Percentiles rank a stretch among this genome's conserved stretches.
These are phyloP conservation scores for Diabrotica balteata DNA, from an alignment of 2,888 invertebrate species.

Conservation along the genomic window DNA sequence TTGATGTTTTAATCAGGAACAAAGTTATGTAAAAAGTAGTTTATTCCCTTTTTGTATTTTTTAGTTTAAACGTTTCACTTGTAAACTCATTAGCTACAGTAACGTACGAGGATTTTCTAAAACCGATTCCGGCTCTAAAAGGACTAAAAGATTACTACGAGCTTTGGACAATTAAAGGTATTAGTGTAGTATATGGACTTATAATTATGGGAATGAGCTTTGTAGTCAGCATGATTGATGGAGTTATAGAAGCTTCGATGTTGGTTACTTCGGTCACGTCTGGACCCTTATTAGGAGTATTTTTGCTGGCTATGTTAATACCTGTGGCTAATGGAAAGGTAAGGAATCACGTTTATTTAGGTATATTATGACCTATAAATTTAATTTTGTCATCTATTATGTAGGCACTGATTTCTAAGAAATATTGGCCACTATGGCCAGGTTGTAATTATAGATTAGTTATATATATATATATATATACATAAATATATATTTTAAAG, in stretches of 20 bases:
- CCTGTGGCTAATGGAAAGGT: constrained; percentile 85
- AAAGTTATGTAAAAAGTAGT: no score
- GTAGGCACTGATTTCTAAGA: no score
- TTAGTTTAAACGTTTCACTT: constrained; percentile 82
- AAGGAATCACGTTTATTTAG: constrained; percentile 37
- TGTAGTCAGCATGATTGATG: constrained; percentile 77
- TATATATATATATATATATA: no score
- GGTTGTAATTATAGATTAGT: no score
- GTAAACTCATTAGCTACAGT: constrained; percentile 86
- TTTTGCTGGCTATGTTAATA: constrained; percentile 81
- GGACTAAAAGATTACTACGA: constrained; percentile 75
- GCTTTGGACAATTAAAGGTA: constrained; percentile 72
- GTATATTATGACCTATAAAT: no score
- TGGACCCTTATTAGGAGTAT: constrained; percentile 84
- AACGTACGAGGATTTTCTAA: constrained; percentile 87
- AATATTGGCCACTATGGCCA: no score
- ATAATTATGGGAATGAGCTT: constrained; percentile 80
- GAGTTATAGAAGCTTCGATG: constrained; percentile 84
- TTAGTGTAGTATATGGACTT: constrained; percentile 75
- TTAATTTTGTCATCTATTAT: no score
- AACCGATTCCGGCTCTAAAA: constrained; percentile 74
- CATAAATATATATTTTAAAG: no score
- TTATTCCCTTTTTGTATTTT: constrained; percentile 37
- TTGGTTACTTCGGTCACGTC: constrained; percentile 85
- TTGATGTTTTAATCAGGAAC: no score